phyloP scores from a whole-genome alignment of 1,140 invertebrate genomes.

The Papilio glaucus region DNA sequence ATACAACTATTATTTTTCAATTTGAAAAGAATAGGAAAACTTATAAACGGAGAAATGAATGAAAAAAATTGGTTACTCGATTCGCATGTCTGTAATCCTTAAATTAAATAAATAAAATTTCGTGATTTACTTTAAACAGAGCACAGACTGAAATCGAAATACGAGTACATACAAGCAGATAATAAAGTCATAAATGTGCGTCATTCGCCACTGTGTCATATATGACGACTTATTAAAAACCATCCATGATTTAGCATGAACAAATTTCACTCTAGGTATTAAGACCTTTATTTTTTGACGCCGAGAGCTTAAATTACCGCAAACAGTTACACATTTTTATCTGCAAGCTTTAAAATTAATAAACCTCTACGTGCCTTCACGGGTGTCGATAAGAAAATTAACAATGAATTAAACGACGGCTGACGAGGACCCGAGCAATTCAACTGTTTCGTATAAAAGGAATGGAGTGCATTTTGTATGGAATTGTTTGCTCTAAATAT shows the following conservation, averaged over 20 bases:
- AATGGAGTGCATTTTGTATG: conserved; percentile 41
- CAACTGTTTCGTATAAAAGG: conserved; percentile 56
- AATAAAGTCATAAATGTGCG: background rate
- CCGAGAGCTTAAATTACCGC: background rate
- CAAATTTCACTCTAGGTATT: background rate
- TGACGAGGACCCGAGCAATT: conserved; percentile 48
- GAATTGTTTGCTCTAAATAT: conserved; percentile 52
- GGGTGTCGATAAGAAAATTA: conserved; percentile 37
- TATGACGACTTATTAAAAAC: conserved; percentile 21
- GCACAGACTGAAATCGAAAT: background rate
- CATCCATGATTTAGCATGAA: conserved; percentile 10
- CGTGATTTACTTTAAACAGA: background rate
- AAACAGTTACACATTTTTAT: background rate
- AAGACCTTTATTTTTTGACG: background rate
- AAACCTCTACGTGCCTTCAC: conserved; percentile 59
- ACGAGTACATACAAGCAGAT: background rate
- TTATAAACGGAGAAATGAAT: no score
- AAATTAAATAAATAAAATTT: background rate
- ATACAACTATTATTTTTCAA: no score
- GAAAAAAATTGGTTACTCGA: no score
- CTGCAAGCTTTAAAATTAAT: conserved; percentile 31
- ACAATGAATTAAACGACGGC: conserved; percentile 50
- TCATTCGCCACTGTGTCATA: conserved; percentile 24
- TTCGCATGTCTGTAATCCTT: no score
- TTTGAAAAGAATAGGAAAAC: no score